Evolutionary conservation across 35 echinoderm and acorn worm genomes (phyloP).

Genomic region (Apostichopus californicus): DNA sequence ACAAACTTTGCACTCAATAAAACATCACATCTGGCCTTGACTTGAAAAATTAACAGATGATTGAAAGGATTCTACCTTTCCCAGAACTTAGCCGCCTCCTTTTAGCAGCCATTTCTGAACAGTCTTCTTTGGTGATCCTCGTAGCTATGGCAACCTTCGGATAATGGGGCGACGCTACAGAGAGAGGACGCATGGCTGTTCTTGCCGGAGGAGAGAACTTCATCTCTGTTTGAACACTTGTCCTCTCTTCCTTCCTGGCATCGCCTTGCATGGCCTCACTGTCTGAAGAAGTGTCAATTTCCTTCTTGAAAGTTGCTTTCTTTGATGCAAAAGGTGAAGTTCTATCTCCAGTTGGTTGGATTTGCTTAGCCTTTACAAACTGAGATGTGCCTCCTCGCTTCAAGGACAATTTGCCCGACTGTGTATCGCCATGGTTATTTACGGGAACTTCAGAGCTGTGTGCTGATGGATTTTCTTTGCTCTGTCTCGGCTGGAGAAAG

Average conservation of each 20-base stretch:
- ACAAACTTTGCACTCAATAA: too few species aligned
- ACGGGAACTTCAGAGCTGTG: background rate
- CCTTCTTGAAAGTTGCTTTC: background rate
- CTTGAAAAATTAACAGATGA: too few species aligned
- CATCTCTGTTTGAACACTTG: background rate
- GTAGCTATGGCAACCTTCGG: constrained; percentile 26
- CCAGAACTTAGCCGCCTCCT: constrained; percentile 23
- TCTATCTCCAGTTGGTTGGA: background rate
- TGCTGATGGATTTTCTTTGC: background rate
- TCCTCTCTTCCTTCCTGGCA: background rate
- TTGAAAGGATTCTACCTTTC: background rate
- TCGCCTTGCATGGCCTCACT: background rate
- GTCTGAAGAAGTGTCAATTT: background rate
- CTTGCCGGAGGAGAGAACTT: background rate
- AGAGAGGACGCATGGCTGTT: background rate
- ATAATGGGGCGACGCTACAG: background rate
- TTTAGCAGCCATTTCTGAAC: constrained; percentile 17
- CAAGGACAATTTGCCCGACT: constrained; percentile 20
- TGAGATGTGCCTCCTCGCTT: background rate
- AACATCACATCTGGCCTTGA: too few species aligned
- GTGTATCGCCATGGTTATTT: background rate
- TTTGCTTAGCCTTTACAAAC: background rate
- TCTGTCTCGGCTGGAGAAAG: constrained; percentile 10
- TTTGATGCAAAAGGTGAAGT: background rate
- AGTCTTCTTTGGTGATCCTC: constrained; percentile 28